These are phyloP conservation scores for Parascotia fuliginaria DNA, from an alignment of 2,888 invertebrate species.

Conservation along the genomic window DNA sequence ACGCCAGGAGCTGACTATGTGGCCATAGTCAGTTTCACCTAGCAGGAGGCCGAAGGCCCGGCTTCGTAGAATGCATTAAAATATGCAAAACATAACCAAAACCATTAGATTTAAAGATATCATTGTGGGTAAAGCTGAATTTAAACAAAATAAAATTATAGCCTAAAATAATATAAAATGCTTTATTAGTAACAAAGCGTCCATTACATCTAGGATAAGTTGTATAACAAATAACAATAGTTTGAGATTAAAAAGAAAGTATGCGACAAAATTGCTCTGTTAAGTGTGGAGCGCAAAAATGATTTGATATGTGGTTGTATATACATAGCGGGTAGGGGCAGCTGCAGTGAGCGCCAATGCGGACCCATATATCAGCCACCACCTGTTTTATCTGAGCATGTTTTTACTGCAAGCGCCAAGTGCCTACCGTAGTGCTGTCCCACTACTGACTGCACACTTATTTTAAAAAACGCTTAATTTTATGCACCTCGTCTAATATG, in stretches of 20 bases:
- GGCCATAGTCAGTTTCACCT: no score
- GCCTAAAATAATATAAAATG: no score
- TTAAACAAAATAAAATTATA: no score
- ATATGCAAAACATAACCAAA: no score
- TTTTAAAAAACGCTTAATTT: slow-evolving; percentile 32
- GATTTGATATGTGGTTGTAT: slow-evolving; percentile 33
- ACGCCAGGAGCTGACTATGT: no score
- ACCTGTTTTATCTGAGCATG: slow-evolving; percentile 76
- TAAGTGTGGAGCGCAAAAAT: slow-evolving; percentile 14
- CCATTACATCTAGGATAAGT: no score
- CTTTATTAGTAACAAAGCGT: no score
- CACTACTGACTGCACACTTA: slow-evolving; percentile 31
- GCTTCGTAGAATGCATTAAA: no score
- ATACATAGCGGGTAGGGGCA: slow-evolving; percentile 32
- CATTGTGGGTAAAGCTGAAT: no score
- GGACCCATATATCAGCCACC: slow-evolving; percentile 72
- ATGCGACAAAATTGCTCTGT: not conserved
- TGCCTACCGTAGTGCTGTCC: slow-evolving; percentile 39
- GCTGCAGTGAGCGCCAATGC: slow-evolving; percentile 72
- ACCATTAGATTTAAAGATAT: no score
- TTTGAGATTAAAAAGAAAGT: not conserved
- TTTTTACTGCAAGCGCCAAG: slow-evolving; percentile 69
- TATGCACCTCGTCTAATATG: slow-evolving; percentile 28
- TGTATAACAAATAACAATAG: not conserved
- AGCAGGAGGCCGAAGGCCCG: no score